These are phyloP conservation scores for Syngnathus floridae DNA, from an alignment of 2,113 vertebrate species.

Conservation along the genomic window DNA sequence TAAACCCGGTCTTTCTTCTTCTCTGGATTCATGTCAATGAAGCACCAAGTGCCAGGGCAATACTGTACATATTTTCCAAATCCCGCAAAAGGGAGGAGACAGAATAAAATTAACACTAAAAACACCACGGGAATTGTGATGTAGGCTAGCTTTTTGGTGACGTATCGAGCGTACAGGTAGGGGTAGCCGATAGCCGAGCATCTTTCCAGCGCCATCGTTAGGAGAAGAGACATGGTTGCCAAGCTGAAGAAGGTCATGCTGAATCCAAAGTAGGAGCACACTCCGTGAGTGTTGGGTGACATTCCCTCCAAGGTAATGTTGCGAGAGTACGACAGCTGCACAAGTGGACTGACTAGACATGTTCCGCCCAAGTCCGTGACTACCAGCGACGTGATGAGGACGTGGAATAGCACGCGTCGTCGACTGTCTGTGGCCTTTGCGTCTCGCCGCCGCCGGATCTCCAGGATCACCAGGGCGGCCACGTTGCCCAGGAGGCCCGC, in stretches of 20 bases:
- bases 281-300: neutral
- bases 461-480: conserved; percentile 75
- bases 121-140: conserved; percentile 67
- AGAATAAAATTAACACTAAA: conserved; percentile 68
- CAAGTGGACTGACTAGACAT: conserved; percentile 76
- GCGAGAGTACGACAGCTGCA: conserved; percentile 70
- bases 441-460: conserved; percentile 62
- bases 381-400: conserved; percentile 77
- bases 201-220: conserved; percentile 85
- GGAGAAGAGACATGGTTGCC: conserved; percentile 77
- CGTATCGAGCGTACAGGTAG: conserved; percentile 79
- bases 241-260: conserved; percentile 85
- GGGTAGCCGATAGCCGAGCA: conserved; percentile 82
- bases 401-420: conserved; percentile 69
- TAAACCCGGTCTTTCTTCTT: conserved; percentile 32
- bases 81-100: conserved; percentile 73
- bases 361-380: conserved; percentile 82
- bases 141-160: conserved; percentile 75
- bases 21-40: conserved; percentile 72
- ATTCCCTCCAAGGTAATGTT: conserved; percentile 62
- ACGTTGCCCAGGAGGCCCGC: conserved; percentile 79
- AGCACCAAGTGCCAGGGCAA: conserved; percentile 92
- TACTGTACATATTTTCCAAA: conserved; percentile 78
- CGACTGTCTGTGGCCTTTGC: neutral
- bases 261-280: conserved; percentile 77